Base-by-base conservation (phyloP, 2,888 invertebrate species). In the Ectropis crepuscularia region DNA sequence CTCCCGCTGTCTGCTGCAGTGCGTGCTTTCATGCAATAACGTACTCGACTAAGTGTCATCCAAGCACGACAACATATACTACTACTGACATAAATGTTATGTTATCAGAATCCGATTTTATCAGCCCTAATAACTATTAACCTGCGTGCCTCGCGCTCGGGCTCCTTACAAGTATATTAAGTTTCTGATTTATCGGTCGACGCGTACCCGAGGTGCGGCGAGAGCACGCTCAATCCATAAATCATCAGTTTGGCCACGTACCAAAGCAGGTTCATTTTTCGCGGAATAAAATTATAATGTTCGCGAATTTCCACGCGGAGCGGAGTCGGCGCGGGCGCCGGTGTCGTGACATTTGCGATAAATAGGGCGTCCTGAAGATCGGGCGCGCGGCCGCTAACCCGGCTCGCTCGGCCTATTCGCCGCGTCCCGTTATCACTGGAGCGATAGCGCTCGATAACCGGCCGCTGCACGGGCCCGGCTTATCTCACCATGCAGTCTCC, bases 401-500 rank as follows among this genome's bases (percentile, higher is more conserved):
- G 83, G 78, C 76, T 76, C 76, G 72, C 81, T 82, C 78, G 80
- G 76, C 74, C 78, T 81, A 79, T 84, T 79, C 80, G 77, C 77
- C 72, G 77, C 82, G 80, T 85, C 80, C 85, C 83, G 87, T 88
- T 90, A 90, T 90, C 87, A 83, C 68, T 71, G 74, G 69, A 71
- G 79, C 82, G 90, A 90, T 89, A 88, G 81, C 80, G 77, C 75
- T 75, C 77, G 86, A 87, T 89, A 87, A 78, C 79, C 81, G 77
- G 74, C 76, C 80, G 76, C 79, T 86, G 85, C 85, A 83, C 83
- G 85, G 81, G 80, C 80, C 66, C 72, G 72, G 70, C 81, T 86
- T 90, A 90, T 90, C 86, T 83, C 77, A 76, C 79, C 82, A 86
- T 89, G 88, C 88, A 90, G 82, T 88, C 75, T 74, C 76, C 76